phyloP scores from a whole-genome alignment of 2,113 vertebrate genomes.

The Nipponia nippon region DNA sequence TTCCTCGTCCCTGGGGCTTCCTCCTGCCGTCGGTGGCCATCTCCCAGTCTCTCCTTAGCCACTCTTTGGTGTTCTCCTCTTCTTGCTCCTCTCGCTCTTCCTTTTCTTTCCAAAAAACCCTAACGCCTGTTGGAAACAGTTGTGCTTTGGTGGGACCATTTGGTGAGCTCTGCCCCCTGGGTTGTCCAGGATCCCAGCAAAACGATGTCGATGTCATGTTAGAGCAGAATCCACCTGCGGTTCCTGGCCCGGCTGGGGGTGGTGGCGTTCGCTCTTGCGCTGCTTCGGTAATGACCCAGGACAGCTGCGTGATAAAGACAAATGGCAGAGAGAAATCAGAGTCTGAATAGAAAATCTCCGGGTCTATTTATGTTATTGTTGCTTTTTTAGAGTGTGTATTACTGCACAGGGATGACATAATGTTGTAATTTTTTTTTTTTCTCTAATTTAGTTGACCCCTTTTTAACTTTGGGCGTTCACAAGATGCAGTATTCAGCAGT shows the following conservation, averaged over 20 bases:
- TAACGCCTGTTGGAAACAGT: accelerated
- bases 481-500: constrained; percentile 36
- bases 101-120: not conserved
- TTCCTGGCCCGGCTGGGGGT: not conserved
- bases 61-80: not conserved
- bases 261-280: not conserved
- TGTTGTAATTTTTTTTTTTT: not conserved
- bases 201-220: accelerated
- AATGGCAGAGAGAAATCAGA: not conserved
- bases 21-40: not conserved
- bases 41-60: not conserved
- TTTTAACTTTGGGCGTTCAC: constrained; percentile 67
- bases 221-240: not conserved
- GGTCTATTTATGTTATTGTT: not conserved
- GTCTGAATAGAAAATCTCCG: not conserved
- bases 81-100: not conserved
- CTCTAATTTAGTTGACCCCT: constrained; percentile 54
- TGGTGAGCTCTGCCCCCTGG: not conserved
- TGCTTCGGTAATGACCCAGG: not conserved
- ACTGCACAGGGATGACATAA: constrained; percentile 1
- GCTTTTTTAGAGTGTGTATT: not conserved
- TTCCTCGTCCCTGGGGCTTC: not conserved
- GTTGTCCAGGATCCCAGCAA: not conserved
- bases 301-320: not conserved
- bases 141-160: not conserved